Evolutionary conservation across 2,888 invertebrate genomes (phyloP), one percentile per base, ranked within the genome.

Genomic region (Pristionchus mayeri): DNA sequence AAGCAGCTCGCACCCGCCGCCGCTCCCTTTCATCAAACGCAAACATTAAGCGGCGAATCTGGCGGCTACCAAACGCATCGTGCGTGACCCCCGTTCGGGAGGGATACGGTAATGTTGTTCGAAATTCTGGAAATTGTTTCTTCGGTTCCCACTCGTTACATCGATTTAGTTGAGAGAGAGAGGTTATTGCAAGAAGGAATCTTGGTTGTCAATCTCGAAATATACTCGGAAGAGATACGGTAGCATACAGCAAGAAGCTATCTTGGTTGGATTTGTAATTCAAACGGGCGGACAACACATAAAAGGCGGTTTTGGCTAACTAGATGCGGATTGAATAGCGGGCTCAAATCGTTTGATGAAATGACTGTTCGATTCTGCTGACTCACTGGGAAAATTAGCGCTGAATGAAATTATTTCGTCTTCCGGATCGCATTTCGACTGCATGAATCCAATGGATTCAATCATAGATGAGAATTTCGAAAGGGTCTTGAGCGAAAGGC

Each of bases 1-100:
- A 71, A 44, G n/a, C n/a, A n/a, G 44, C 71, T 40, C 37, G 71
- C 67, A 13, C 34, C 2, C 21, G 54, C 40, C 21, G 54, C 40
- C n/a, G n/a, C 40, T 71, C 44, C 37, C 71, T 71, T 71, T 71
- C 71, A 71, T 71, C 71, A 71, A 71, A 71, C 40, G 71, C 71
- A 71, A 71, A 71, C 71, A 71, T 63, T 63, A 44, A 71, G 44
- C 7, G 71, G 71, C 37, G 71, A 71, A 71, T 71, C 71, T 71
- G 37, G n/a, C n/a, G 11, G 34, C 30, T 34, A 30, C 30, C 40
- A 63, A 63, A 21, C 67, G 67, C 37, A 24, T 54, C 54, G n/a
- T n/a, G n/a, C n/a, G n/a, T n/a, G n/a, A n/a, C n/a, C n/a, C n/a
- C n/a, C n/a, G n/a, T n/a, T 54, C 24, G 24, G n/a, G 16, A 21